A percentile compares a stretch with the other conserved stretches of the same genome.
Conservation (phyloP, 2,113 vertebrate species). For the Rhizomys pruinosus region DNA sequence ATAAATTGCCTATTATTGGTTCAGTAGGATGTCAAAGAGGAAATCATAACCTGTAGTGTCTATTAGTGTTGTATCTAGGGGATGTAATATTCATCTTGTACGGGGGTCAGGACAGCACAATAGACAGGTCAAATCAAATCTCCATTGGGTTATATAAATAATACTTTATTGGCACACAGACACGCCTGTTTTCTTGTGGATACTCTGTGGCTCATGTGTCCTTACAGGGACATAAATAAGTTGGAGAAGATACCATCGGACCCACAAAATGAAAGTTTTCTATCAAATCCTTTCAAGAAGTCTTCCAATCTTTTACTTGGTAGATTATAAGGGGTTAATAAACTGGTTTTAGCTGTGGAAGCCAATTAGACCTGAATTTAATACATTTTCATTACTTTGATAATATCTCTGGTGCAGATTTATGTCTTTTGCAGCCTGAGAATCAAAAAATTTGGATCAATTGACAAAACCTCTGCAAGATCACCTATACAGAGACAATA, state of each 20-base stretch:
- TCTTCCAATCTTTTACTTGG: not conserved
- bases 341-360: not conserved
- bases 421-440: no score
- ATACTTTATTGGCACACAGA: not conserved
- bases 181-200: not conserved
- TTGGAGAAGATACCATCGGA: not conserved
- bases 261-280: not conserved
- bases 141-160: not conserved
- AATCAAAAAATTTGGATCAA: not conserved
- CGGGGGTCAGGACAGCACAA: fast-evolving
- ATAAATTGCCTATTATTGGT: not conserved
- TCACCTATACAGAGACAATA: not conserved
- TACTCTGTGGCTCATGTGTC: not conserved
- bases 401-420: no score
- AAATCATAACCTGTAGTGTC: not conserved
- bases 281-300: not conserved
- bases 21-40: not conserved
- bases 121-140: not conserved
- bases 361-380: not conserved
- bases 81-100: not conserved
- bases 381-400: not conserved
- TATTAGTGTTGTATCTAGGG: not conserved
- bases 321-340: not conserved
- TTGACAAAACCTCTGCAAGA: not conserved
- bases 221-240: not conserved